These are phyloP conservation scores for Lepidurus couesii DNA, from an alignment of 1,140 invertebrate genomes.

Conservation along the genomic window DNA sequence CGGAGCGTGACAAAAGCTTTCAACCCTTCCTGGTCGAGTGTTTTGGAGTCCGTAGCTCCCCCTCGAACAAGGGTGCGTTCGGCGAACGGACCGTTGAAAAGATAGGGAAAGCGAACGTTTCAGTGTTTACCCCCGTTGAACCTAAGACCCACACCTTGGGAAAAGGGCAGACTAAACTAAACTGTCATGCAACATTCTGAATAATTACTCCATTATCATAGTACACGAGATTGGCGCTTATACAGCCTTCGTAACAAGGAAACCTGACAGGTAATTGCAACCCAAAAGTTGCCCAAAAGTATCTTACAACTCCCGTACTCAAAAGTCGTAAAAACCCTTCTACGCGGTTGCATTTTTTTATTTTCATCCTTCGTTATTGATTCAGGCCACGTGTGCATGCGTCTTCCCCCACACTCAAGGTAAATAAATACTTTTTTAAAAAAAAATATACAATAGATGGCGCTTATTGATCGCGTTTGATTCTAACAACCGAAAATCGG, in stretches of 20 bases:
- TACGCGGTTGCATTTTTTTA: too few relatives aligned
- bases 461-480: too few relatives aligned
- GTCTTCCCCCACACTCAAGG: too few relatives aligned
- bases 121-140: too few relatives aligned
- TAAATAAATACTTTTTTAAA: too few relatives aligned
- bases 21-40: background rate
- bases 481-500: too few relatives aligned
- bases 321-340: too few relatives aligned
- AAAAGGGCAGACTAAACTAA: background rate
- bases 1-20: constrained; percentile 18
- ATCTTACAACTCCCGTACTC: background rate
- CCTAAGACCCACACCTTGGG: too few relatives aligned
- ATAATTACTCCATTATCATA: constrained; percentile 9
- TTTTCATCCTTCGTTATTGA: too few relatives aligned
- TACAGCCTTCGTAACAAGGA: background rate
- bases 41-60: background rate
- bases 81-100: background rate
- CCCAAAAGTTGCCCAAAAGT: background rate
- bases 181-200: constrained; percentile 12
- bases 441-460: too few relatives aligned
- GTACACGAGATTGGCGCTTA: background rate
- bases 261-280: background rate
- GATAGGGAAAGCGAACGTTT: background rate
- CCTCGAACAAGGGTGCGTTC: background rate
- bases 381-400: too few relatives aligned